phyloP scores from a whole-genome alignment of 2,888 invertebrate species.

The Lepidonotus clava region DNA sequence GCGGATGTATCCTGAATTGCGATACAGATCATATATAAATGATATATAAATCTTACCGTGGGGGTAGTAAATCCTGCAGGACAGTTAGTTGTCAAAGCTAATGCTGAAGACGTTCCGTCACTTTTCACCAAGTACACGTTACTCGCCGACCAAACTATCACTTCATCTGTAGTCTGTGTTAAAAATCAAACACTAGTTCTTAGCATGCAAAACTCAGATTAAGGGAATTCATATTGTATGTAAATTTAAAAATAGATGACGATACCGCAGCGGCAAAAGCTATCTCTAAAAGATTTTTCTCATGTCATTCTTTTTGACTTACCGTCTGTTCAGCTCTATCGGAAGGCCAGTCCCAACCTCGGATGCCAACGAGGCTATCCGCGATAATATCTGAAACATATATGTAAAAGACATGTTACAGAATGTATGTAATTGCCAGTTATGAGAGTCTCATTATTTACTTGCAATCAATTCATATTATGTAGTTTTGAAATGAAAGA shows the following conservation, averaged over 20 bases:
- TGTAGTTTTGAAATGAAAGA: background rate
- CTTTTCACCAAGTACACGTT: background rate
- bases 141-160: background rate
- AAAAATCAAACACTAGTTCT: background rate
- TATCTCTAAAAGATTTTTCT: too few relatives aligned
- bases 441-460: too few relatives aligned
- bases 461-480: too few relatives aligned
- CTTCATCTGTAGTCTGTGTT: background rate
- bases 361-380: background rate
- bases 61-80: background rate
- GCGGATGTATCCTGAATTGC: too few relatives aligned
- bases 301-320: background rate
- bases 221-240: too few relatives aligned
- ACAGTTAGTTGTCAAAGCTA: background rate
- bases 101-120: background rate
- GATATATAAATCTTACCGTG: background rate
- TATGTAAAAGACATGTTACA: too few relatives aligned
- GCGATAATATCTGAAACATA: background rate
- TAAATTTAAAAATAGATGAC: too few relatives aligned
- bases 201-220: background rate
- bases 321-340: background rate
- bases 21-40: too few relatives aligned
- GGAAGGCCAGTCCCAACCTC: background rate
- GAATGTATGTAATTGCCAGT: too few relatives aligned
- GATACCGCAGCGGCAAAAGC: too few relatives aligned